phyloP scores from a whole-genome alignment of 2,113 vertebrate genomes.

The Colius striatus region DNA sequence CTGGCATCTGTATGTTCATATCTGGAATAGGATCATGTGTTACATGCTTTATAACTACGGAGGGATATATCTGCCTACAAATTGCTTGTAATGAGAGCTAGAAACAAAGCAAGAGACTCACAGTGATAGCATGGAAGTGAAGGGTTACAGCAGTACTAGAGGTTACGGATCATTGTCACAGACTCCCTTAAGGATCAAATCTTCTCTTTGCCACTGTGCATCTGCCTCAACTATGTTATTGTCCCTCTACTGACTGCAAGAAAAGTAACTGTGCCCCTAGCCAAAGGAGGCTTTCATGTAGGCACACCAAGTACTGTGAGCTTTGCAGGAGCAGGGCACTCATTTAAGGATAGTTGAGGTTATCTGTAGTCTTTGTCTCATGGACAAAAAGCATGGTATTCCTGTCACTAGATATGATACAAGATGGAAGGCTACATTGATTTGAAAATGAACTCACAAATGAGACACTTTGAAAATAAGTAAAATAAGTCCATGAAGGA shows the following conservation, averaged over 20 bases:
- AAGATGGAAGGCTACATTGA: neutral
- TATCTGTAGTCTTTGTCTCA: neutral
- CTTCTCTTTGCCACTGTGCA: neutral
- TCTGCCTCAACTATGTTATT: neutral
- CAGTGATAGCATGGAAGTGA: rapidly evolving
- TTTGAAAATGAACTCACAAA: neutral
- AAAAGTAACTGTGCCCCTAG: neutral
- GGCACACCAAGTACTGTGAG: neutral
- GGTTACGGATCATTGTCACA: neutral
- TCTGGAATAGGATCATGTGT: neutral
- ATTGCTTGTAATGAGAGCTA: neutral
- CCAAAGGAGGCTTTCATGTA: neutral
- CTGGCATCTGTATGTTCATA: neutral
- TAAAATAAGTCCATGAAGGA: neutral
- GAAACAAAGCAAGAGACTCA: neutral
- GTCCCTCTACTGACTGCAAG: neutral
- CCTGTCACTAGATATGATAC: neutral
- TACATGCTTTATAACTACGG: neutral
- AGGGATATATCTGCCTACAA: neutral
- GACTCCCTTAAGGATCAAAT: neutral
- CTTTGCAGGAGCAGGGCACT: neutral
- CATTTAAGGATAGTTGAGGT: neutral
- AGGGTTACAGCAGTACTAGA: neutral
- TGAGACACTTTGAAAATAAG: neutral
- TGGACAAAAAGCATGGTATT: neutral